A percentile compares a stretch with the other conserved stretches of the same genome.
Evolutionary conservation across 2,888 invertebrate genomes (phyloP).

Genomic region (Cacoxenus indagator): DNA sequence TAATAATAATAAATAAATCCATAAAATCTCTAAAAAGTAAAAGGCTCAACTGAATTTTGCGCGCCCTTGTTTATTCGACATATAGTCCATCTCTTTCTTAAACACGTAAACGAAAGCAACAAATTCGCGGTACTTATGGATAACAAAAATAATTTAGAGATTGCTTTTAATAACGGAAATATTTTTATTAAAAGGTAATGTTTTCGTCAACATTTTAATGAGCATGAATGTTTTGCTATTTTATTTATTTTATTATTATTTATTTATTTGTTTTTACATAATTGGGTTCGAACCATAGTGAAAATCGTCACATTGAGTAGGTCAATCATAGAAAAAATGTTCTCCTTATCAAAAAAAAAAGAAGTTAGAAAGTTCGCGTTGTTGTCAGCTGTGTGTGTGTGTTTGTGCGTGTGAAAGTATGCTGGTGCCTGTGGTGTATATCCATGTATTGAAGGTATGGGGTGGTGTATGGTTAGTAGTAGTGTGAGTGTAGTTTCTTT

Average conservation of each 20-base stretch:
- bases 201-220: conserved; percentile 26
- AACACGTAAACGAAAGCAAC: conserved; percentile 29
- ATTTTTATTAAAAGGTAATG: conserved; percentile 70
- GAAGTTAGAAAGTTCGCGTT: not conserved
- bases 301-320: not conserved
- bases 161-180: conserved; percentile 71
- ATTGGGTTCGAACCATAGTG: not conserved
- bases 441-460: not conserved
- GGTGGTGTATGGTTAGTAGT: not conserved
- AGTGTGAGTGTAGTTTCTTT: not conserved
- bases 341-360: too few species aligned
- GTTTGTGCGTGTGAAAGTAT: not conserved
- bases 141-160: conserved; percentile 70
- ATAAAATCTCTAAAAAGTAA: not conserved
- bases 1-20: not conserved
- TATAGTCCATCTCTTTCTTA: conserved; percentile 5
- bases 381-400: not conserved
- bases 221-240: not conserved
- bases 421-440: not conserved
- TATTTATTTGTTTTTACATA: conserved; percentile 6
- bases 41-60: not conserved
- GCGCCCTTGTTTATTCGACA: not conserved
- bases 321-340: not conserved
- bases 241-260: not conserved
- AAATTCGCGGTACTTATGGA: conserved; percentile 68